These are phyloP conservation scores for Micrastur ruficollis DNA, from an alignment of 2,797 vertebrate genomes.

Conservation along the genomic window DNA sequence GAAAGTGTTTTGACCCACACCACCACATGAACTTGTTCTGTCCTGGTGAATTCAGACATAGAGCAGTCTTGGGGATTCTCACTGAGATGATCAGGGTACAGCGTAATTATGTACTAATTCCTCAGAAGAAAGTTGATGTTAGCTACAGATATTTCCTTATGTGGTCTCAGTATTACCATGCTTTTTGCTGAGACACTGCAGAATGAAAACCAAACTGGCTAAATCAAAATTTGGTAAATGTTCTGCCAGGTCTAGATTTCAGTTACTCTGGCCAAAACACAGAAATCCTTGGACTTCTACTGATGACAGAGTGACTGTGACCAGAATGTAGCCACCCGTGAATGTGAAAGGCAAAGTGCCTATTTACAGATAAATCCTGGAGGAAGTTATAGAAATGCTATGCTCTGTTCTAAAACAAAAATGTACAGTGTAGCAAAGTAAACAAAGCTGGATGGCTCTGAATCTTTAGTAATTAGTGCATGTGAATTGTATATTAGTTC, in stretches of 20 bases:
- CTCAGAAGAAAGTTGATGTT: background rate
- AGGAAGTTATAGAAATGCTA: background rate
- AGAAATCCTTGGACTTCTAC: background rate
- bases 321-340: background rate
- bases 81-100: background rate
- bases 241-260: background rate
- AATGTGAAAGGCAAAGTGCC: background rate
- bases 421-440: background rate
- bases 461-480: background rate
- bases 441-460: background rate
- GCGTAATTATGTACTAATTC: background rate
- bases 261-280: background rate
- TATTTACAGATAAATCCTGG: background rate
- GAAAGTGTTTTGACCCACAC: background rate
- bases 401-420: background rate
- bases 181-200: background rate
- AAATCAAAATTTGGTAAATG: background rate
- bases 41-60: background rate
- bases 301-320: background rate
- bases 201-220: background rate
- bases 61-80: background rate
- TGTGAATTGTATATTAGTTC: background rate
- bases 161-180: fast-evolving
- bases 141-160: background rate
- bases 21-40: background rate